A percentile compares a stretch with the other conserved stretches of the same genome.
These are phyloP conservation scores for Rhincodon typus DNA, from an alignment of 2,797 vertebrate genomes.

Conservation along the genomic window DNA sequence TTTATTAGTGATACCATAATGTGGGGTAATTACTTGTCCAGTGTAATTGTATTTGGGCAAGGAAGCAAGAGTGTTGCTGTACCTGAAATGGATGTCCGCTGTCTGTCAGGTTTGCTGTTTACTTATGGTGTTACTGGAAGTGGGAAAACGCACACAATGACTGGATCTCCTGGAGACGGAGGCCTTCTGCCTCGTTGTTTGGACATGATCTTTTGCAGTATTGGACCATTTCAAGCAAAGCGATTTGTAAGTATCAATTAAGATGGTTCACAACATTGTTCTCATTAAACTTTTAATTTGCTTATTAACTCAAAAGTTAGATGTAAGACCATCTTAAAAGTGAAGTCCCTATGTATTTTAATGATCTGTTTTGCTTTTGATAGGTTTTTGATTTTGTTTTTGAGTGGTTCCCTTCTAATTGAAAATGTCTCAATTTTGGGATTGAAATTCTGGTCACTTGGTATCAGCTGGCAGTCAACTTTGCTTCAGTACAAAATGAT, in stretches of 20 bases:
- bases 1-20: not conserved
- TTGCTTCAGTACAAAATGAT: not conserved
- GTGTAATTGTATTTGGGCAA: not conserved
- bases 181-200: conserved; percentile 86
- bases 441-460: not conserved
- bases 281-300: too few species aligned
- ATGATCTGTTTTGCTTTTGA: not conserved
- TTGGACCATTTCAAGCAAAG: conserved; percentile 82
- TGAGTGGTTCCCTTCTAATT: not conserved
- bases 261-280: not conserved
- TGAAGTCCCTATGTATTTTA: not conserved
- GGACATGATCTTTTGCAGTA: conserved; percentile 93
- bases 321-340: not conserved
- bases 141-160: conserved; percentile 94
- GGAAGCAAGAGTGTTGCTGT: not conserved
- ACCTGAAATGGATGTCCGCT: not conserved
- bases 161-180: conserved; percentile 81
- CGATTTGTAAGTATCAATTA: conserved; percentile 70
- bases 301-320: not conserved
- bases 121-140: conserved; percentile 94
- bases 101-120: conserved; percentile 77
- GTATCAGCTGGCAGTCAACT: not conserved
- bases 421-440: not conserved
- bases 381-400: not conserved
- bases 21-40: not conserved